Conservation (phyloP, 2,888 invertebrate genomes). For the Drosophila sordidula region DNA sequence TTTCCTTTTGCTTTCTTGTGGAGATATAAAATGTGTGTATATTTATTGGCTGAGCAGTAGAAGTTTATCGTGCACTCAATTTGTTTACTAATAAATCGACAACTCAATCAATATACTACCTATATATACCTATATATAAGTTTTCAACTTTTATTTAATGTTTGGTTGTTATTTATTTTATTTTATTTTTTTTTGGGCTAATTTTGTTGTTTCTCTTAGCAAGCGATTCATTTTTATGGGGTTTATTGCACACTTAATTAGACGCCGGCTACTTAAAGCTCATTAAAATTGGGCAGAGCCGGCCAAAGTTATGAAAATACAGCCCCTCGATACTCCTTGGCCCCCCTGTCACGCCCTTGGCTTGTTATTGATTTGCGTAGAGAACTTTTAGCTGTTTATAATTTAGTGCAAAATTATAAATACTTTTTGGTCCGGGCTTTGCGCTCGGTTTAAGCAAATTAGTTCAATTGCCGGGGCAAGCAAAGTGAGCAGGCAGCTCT, state of each 20-base stretch:
- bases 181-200: background rate
- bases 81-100: slow-evolving; percentile 14
- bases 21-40: slow-evolving; percentile 4
- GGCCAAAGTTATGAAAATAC: slow-evolving; percentile 38
- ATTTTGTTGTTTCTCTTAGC: slow-evolving; percentile 26
- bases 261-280: slow-evolving; percentile 60
- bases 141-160: slow-evolving; percentile 11
- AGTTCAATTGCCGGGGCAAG: slow-evolving; percentile 72
- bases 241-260: slow-evolving; percentile 63
- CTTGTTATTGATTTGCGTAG: slow-evolving; percentile 62
- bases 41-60: slow-evolving; percentile 5
- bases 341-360: background rate
- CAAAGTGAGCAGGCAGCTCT: slow-evolving; percentile 33
- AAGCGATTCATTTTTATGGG: slow-evolving; percentile 44
- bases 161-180: too few species aligned
- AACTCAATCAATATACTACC: slow-evolving; percentile 26
- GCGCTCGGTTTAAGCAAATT: slow-evolving; percentile 76
- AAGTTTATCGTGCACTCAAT: slow-evolving; percentile 37
- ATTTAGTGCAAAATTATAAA: slow-evolving; percentile 73
- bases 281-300: slow-evolving; percentile 56
- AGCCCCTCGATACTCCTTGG: background rate
- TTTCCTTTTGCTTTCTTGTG: background rate
- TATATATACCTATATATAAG: slow-evolving; percentile 13
- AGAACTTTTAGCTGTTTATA: slow-evolving; percentile 73
- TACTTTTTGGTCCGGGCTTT: slow-evolving; percentile 50